phyloP scores from a whole-genome alignment of 2,113 vertebrate genomes.

The Mustela lutreola region DNA sequence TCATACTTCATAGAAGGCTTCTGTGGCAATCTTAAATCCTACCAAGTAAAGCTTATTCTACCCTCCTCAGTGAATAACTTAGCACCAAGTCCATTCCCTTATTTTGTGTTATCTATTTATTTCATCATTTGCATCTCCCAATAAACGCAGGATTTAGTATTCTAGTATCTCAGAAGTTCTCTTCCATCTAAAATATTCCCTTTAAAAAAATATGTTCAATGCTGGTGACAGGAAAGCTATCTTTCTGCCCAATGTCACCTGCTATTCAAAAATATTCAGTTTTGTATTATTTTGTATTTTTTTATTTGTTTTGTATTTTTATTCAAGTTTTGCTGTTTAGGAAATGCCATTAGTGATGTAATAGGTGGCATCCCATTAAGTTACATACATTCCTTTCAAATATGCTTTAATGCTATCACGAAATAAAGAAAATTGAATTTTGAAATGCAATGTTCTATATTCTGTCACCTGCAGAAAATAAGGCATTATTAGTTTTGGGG shows the following conservation, averaged over 20 bases:
- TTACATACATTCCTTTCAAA: conserved; percentile 72
- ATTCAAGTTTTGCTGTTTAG: conserved; percentile 82
- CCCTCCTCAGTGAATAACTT: background rate
- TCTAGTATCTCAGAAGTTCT: conserved; percentile 53
- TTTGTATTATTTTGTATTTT: conserved; percentile 76
- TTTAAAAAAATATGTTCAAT: conserved; percentile 67
- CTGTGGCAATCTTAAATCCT: conserved; percentile 45
- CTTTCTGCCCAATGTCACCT: conserved; percentile 63
- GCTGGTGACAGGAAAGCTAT: conserved; percentile 29
- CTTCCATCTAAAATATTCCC: conserved; percentile 60
- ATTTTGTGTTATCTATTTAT: conserved; percentile 9
- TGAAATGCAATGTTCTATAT: conserved; percentile 57
- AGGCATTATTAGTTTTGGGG: conserved; percentile 8
- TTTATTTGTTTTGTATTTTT: conserved; percentile 80
- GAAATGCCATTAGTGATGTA: conserved; percentile 77
- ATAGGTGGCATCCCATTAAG: conserved; percentile 67
- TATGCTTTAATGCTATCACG: conserved; percentile 58
- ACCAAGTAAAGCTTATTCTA: background rate
- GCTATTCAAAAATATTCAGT: conserved; percentile 76
- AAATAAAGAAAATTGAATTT: conserved; percentile 71
- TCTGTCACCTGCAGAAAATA: conserved; percentile 5
- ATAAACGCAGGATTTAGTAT: conserved; percentile 65
- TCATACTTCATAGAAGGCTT: conserved; percentile 28
- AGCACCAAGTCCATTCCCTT: background rate
- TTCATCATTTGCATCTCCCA: conserved; percentile 42